These are phyloP conservation scores for Psilopsiagon aurifrons DNA, from an alignment of 2,113 vertebrate species.

Conservation along the genomic window DNA sequence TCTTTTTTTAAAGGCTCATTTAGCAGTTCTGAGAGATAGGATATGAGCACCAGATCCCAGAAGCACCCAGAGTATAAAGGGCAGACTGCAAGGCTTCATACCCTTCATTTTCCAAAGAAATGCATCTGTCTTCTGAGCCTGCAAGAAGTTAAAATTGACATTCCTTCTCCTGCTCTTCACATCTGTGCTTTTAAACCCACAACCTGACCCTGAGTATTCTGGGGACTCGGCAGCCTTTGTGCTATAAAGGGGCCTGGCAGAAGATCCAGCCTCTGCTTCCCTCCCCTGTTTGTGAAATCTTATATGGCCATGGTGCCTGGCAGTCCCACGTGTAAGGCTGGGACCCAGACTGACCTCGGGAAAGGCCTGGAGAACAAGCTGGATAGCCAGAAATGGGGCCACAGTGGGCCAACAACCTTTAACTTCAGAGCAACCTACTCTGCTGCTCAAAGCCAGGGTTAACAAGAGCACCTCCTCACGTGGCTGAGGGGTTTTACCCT, in stretches of 20 bases:
- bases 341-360: background rate
- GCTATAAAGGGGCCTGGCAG: background rate
- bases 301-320: background rate
- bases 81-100: background rate
- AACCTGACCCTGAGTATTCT: background rate
- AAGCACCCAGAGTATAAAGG: background rate
- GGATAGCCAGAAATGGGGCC: background rate
- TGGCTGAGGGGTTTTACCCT: background rate
- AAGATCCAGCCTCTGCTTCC: background rate
- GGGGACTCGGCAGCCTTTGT: background rate
- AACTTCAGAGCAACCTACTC: background rate
- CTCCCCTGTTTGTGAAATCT: background rate
- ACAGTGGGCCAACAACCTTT: background rate
- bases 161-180: background rate
- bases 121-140: background rate
- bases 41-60: background rate
- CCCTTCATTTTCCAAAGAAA: background rate
- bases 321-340: background rate
- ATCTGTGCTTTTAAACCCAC: background rate
- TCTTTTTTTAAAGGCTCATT: background rate
- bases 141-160: background rate
- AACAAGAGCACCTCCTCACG: rapidly evolving
- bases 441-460: background rate
- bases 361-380: background rate
- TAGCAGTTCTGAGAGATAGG: background rate